phyloP scores from a whole-genome alignment of 2,888 invertebrate species.

The Thymelicus acteon region DNA sequence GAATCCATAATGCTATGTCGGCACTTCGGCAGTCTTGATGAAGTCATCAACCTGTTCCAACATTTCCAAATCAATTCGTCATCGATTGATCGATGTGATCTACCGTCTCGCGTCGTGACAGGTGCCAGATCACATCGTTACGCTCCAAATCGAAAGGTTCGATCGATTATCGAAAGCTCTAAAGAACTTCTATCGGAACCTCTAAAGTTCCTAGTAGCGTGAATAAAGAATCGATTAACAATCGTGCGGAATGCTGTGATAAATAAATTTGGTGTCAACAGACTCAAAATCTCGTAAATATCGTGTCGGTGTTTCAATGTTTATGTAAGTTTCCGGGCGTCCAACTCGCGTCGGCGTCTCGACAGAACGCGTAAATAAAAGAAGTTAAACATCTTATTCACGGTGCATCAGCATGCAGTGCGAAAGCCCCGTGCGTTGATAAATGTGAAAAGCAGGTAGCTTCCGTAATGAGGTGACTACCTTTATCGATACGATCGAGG shows the following conservation, averaged over 20 bases:
- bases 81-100: conserved; percentile 72
- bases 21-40: conserved; percentile 69
- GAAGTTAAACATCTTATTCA: conserved; percentile 56
- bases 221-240: conserved; percentile 68
- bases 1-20: conserved; percentile 62
- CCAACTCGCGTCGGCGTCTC: conserved; percentile 12
- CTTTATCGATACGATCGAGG: not conserved
- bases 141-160: conserved; percentile 62
- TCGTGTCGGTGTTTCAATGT: conserved; percentile 15
- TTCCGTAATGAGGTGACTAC: conserved; percentile 48
- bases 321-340: conserved; percentile 25
- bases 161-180: conserved; percentile 73
- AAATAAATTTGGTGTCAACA: conserved; percentile 18
- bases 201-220: conserved; percentile 68
- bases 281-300: conserved; percentile 13
- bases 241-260: conserved; percentile 72
- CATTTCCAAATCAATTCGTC: conserved; percentile 76
- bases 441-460: conserved; percentile 63
- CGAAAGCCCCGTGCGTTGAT: conserved; percentile 57
- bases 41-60: conserved; percentile 62
- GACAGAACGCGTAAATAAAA: conserved; percentile 43
- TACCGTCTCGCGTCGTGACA: conserved; percentile 73
- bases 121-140: conserved; percentile 60
- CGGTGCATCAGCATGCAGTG: conserved; percentile 58
- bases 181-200: conserved; percentile 47